Percentiles rank a stretch among this genome's conserved stretches.
These are phyloP conservation scores for Coreius guichenoti DNA, from an alignment of 2,797 vertebrate species.

Conservation along the genomic window DNA sequence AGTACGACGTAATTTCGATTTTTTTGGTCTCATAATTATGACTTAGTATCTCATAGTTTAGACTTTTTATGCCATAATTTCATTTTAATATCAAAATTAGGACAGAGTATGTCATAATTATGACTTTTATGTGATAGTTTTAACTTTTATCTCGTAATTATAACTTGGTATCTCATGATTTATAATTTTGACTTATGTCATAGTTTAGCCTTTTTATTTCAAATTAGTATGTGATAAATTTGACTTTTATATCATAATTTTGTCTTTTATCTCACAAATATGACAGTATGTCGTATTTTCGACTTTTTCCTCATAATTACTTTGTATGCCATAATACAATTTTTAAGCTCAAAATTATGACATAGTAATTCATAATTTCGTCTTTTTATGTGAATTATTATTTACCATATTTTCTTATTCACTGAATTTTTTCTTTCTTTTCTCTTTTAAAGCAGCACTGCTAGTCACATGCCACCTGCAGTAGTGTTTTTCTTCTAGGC, in stretches of 20 bases:
- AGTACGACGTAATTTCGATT: too few relatives aligned
- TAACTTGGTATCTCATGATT: background rate
- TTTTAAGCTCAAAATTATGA: background rate
- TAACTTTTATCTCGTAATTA: too few relatives aligned
- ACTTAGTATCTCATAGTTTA: too few relatives aligned
- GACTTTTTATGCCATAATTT: too few relatives aligned
- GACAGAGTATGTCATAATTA: too few relatives aligned
- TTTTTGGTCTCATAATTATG: too few relatives aligned
- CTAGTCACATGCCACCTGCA: slow-evolving; percentile 37
- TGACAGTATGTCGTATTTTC: background rate
- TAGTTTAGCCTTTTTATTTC: background rate
- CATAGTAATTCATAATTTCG: background rate
- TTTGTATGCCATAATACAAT: background rate
- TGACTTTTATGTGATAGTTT: too few relatives aligned
- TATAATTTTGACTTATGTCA: background rate
- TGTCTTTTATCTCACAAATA: background rate
- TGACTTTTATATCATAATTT: background rate
- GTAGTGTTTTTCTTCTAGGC: slow-evolving; percentile 42
- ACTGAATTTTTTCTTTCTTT: background rate
- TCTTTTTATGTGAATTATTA: background rate
- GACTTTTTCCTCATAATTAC: too few relatives aligned
- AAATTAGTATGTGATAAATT: background rate
- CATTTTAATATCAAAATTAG: too few relatives aligned
- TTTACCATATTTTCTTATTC: background rate
- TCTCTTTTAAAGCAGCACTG: slow-evolving; percentile 13